Evolutionary conservation across 2,113 vertebrate species (phyloP).

Genomic region (Zootoca vivipara): DNA sequence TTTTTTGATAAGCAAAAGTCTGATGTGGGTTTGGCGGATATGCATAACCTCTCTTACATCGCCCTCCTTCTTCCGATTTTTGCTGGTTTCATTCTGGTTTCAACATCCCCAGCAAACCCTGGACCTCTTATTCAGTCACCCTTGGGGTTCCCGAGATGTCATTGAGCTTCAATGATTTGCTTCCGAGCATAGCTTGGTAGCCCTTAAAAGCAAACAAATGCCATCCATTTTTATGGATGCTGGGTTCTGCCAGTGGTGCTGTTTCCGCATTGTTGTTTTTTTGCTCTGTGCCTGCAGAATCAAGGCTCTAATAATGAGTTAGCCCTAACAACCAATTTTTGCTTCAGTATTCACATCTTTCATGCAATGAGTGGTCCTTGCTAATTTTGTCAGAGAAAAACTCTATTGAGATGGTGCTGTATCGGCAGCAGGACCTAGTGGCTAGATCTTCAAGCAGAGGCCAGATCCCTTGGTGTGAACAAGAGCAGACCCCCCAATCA

Average conservation of each 20-base stretch:
- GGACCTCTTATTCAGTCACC: neutral
- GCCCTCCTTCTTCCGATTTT: no score
- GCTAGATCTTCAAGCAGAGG: neutral
- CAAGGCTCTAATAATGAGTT: neutral
- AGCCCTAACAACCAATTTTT: neutral
- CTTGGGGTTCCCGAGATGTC: neutral
- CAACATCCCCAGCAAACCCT: neutral
- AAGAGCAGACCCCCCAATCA: no score
- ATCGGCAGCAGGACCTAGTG: neutral
- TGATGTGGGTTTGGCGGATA: neutral
- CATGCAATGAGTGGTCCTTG: neutral
- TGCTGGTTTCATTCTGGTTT: no score
- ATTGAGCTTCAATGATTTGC: neutral
- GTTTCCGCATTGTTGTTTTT: neutral
- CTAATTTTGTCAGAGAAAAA: neutral
- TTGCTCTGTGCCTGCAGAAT: neutral
- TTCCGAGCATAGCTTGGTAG: neutral
- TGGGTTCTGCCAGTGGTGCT: neutral
- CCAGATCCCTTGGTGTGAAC: no score
- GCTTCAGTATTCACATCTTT: neutral
- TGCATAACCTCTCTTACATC: neutral
- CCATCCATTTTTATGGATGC: no score
- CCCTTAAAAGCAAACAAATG: no score
- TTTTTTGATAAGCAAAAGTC: neutral
- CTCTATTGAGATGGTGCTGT: neutral